Conservation (phyloP, 37 sponge, comb jelly and placozoan species). For the Corticium candelabrum region DNA sequence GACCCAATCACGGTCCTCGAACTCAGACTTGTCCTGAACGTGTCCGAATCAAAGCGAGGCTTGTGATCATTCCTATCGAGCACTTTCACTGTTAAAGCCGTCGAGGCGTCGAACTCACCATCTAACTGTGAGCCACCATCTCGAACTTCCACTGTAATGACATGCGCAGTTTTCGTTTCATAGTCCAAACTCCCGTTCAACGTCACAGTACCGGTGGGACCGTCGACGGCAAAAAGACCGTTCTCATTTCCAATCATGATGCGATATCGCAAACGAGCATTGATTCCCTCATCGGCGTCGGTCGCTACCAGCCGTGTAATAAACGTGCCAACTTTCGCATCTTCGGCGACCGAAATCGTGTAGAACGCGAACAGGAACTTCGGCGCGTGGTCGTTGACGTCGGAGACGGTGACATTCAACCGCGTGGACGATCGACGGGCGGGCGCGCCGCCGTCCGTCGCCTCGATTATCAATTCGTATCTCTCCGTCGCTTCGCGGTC, state of each 20-base stretch:
- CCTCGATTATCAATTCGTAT: neutral
- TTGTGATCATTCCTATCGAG: constrained; percentile 54
- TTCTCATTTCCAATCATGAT: constrained; percentile 6
- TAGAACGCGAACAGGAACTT: neutral
- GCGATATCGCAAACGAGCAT: neutral
- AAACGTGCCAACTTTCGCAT: neutral
- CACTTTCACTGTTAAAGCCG: constrained; percentile 34
- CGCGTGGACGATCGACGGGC: neutral
- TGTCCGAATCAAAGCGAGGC: constrained; percentile 29
- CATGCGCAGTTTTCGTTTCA: neutral
- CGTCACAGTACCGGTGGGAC: constrained; percentile 25
- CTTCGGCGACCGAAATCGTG: neutral
- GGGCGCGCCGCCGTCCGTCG: neutral
- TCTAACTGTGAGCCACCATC: constrained; percentile 21
- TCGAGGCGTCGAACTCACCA: neutral
- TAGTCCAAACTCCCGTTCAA: constrained; percentile 1
- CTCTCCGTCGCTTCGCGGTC: neutral
- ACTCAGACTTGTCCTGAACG: constrained; percentile 24
- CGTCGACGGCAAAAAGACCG: constrained; percentile 21
- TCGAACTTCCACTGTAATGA: constrained; percentile 22
- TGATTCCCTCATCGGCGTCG: neutral
- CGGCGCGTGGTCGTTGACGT: constrained; percentile 6
- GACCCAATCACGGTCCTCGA: constrained; percentile 14
- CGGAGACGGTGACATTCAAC: neutral
- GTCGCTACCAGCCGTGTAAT: neutral